Base-by-base conservation (phyloP, 1,140 invertebrate genomes). In the Scaptomyza montana region DNA sequence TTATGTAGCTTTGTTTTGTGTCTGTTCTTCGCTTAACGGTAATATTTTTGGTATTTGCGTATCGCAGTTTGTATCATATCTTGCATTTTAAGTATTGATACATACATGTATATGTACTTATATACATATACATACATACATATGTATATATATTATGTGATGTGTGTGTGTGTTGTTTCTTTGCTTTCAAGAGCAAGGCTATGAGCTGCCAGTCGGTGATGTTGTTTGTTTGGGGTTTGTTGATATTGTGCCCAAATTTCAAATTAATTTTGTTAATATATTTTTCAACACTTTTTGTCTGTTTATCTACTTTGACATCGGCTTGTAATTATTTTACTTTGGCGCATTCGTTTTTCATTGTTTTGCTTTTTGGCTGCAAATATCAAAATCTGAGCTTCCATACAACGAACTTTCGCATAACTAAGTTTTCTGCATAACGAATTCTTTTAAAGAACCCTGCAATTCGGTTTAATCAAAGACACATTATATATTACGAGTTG, bases 1-100 rank as follows among this genome's bases (percentile, higher is more conserved):
- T 8, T 61, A 36, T 36, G 59, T 61, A 47, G 47, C 51, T 50
- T 19, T 45, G 25, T 19, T 54, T 36, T n/a, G 9, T 60, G 5
- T 36, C 49, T 30, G 54, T 30, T 41, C 21, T 21, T 21, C 19
- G n/a, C 45, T 28, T 36, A 66, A 78, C 47, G 78, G 82, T 86
- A 86, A 77, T 28, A 45, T 33, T 45, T 33, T 2, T 50, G 8
- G 21, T 19, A n/a, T 19, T 59, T 55, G 2, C 7, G 13, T 54
- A 41, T 25, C 21, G 21, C 2, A 21, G 21, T 25, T 25, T 25
- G 21, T 25, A 25, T 25, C 49, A 13, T 30, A 19, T 53, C n/a
- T 36, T 13, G 9, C 43, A 47, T 55, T 55, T 45, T 5, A 5
- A 0, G 30, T 25, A 3, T 3, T 39, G 3, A 10, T 3, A 12